Evolutionary conservation across 2,888 invertebrate genomes (phyloP), one percentile per base, ranked within the genome.

Genomic region (Monopis laevigella): DNA sequence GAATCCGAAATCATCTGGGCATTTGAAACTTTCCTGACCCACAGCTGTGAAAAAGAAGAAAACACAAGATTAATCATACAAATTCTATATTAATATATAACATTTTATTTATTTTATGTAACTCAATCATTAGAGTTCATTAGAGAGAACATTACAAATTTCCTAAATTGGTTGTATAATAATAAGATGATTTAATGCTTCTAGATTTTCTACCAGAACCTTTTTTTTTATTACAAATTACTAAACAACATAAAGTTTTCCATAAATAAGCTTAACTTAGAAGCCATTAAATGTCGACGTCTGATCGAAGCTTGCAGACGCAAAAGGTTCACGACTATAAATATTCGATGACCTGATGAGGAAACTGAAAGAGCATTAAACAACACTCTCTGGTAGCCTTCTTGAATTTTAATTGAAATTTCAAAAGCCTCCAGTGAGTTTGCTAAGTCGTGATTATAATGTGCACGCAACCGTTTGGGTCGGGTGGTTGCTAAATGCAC

Each of bases 1-100:
- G 84, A 95, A 96, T 21, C 95, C 96, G 65, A 92, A 94, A 68
- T 94, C 94, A 62, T 95, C 93, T 21, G 95, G 95, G 62, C 96
- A 96, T 83, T 94, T 93, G 86, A 95, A 96, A 61, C 82, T 85
- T 52, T 92, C 92, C 73, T 93, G 93, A 53, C 86, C 90, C 59
- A 83, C 82, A 59, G 84, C 88, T 90, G 82, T 26, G 77, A 82
- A 56, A 50, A 58, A 53, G 24, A 21, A 21, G 8, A 21, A 7
- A 21, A 21, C 24, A 21, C n/a, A n/a, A n/a, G n/a, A n/a, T n/a
- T n/a, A n/a, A n/a, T n/a, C n/a, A n/a, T n/a, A n/a, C n/a, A n/a
- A n/a, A n/a, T n/a, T n/a, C n/a, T n/a, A n/a, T n/a, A n/a, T n/a
- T n/a, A n/a, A n/a, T n/a, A n/a, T n/a, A n/a, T n/a, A n/a, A n/a